Evolutionary conservation across 2,797 vertebrate species (phyloP).

Genomic region (Yasuhikotakia modesta): DNA sequence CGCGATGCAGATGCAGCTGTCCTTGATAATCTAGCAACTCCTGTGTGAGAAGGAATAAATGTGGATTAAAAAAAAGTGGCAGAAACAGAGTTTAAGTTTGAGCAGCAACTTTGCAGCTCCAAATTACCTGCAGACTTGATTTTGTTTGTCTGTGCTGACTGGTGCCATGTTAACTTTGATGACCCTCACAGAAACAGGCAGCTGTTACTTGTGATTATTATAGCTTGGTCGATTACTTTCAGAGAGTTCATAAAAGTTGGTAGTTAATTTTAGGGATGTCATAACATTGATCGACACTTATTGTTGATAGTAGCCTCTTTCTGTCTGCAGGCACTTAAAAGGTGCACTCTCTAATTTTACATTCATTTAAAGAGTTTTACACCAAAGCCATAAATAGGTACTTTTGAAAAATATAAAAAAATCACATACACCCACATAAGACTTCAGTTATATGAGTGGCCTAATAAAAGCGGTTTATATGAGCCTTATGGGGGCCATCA

Average conservation of each 20-base stretch:
- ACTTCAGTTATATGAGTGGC: neutral
- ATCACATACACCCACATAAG: neutral
- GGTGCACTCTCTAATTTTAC: neutral
- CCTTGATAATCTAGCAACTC: slow-evolving; percentile 53
- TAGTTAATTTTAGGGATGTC: neutral
- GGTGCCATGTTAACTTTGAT: neutral
- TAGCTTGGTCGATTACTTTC: neutral
- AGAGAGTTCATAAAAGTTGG: neutral
- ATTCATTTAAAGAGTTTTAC: neutral
- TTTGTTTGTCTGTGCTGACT: neutral
- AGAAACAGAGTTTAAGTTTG: neutral
- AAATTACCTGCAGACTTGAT: neutral
- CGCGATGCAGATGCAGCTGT: slow-evolving; percentile 43
- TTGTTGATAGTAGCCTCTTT: slow-evolving; percentile 4
- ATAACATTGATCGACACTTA: neutral
- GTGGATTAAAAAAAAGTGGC: neutral
- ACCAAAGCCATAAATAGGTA: neutral
- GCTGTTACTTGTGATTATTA: neutral
- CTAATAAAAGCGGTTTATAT: neutral
- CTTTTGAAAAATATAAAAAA: neutral
- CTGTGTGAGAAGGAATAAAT: slow-evolving; percentile 3
- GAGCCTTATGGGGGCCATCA: neutral
- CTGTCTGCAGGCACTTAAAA: neutral
- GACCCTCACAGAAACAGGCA: neutral
- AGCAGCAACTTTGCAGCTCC: neutral